These are phyloP conservation scores for Grammomys surdaster DNA, from an alignment of 2,113 vertebrate genomes.

Conservation along the genomic window DNA sequence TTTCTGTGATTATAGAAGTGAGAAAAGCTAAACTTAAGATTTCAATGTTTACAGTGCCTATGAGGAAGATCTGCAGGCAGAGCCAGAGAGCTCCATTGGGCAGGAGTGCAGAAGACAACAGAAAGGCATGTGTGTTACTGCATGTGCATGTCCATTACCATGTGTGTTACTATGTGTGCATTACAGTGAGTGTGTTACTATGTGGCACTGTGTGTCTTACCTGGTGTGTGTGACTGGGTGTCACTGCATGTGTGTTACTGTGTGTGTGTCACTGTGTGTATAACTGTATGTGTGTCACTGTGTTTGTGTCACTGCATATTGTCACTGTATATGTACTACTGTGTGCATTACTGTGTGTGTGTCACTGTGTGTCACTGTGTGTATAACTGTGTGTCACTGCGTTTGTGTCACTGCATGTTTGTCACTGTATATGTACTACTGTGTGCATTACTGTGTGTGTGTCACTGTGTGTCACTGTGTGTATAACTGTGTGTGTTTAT, in stretches of 20 bases:
- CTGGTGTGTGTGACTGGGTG: too few relatives aligned
- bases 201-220: neutral
- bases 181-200: neutral
- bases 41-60: neutral
- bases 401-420: neutral
- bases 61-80: neutral
- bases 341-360: neutral
- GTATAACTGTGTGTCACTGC: neutral
- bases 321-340: neutral
- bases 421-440: too few relatives aligned
- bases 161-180: neutral
- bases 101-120: neutral
- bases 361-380: neutral
- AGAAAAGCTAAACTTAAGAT: neutral
- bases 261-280: neutral
- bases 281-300: neutral
- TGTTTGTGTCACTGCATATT: neutral
- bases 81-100: neutral
- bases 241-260: too few relatives aligned
- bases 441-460: neutral
- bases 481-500: too few relatives aligned
- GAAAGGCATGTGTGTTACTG: neutral
- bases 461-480: neutral
- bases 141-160: neutral
- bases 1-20: slow-evolving; percentile 42